Conservation (phyloP, 1,140 invertebrate genomes). For the Ptiloglossa arizonensis region DNA sequence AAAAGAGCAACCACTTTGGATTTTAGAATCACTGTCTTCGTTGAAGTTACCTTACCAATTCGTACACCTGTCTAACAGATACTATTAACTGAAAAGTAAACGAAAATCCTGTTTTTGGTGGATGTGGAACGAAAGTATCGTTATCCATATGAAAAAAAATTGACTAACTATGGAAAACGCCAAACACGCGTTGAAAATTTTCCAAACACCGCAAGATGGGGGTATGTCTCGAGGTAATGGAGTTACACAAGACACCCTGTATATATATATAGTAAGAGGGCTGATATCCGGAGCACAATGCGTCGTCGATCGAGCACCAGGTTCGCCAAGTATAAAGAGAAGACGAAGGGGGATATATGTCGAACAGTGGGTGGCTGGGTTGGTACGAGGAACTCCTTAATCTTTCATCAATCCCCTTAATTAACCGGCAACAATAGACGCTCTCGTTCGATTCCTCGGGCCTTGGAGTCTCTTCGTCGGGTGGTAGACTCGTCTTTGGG, state of each 20-base stretch:
- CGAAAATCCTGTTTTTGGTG: too few species aligned
- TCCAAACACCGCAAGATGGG: neutral
- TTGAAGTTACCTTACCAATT: too few species aligned
- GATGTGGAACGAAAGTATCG: too few species aligned
- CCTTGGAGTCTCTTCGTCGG: neutral
- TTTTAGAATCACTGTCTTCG: too few species aligned
- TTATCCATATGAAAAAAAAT: too few species aligned
- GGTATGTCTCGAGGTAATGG: too few species aligned
- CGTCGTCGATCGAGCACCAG: constrained; percentile 29
- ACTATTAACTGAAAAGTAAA: too few species aligned
- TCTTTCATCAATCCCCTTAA: constrained; percentile 73
- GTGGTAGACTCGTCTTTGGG: neutral
- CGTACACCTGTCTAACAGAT: too few species aligned
- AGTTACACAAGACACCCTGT: too few species aligned
- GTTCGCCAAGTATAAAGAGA: constrained; percentile 16
- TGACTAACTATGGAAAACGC: too few species aligned
- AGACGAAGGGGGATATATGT: constrained; percentile 15
- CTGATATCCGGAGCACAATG: constrained; percentile 53
- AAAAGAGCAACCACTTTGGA: too few species aligned
- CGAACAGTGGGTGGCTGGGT: constrained; percentile 6
- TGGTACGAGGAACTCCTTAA: constrained; percentile 56
- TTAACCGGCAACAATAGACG: constrained; percentile 69
- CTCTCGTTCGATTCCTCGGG: constrained; percentile 53
- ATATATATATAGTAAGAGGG: neutral
- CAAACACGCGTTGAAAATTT: too few species aligned